Evolutionary conservation across 2,888 invertebrate species (phyloP).

Genomic region (Eristalinus aeneus): DNA sequence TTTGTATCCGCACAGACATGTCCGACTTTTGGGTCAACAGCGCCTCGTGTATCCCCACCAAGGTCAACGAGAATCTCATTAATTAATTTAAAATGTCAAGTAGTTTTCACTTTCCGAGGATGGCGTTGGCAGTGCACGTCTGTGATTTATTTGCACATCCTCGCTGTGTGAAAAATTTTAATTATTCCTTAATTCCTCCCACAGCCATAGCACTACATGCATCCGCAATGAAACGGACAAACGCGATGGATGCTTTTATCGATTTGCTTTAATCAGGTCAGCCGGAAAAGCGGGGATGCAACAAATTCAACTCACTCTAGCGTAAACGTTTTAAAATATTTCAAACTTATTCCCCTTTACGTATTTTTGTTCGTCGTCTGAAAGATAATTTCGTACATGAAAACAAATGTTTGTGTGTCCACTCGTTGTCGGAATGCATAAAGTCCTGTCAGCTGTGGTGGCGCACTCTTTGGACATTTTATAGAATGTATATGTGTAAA

Average conservation of each 20-base stretch:
- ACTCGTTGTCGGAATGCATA: neutral
- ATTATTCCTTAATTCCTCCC: conserved; percentile 1
- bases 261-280: conserved; percentile 11
- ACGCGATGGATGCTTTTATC: neutral
- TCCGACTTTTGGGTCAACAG: neutral
- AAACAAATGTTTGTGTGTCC: neutral
- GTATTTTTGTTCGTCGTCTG: neutral
- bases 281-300: neutral
- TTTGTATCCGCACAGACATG: neutral
- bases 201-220: neutral
- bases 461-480: neutral
- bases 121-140: neutral
- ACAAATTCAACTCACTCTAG: neutral
- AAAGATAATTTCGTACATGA: conserved; percentile 1
- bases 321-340: conserved; percentile 18
- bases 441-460: neutral
- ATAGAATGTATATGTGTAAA: neutral
- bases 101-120: neutral
- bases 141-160: conserved; percentile 2
- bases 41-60: neutral
- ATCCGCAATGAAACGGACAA: neutral
- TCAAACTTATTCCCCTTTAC: conserved; percentile 1
- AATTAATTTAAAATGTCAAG: conserved; percentile 1
- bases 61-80: neutral
- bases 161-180: neutral